phyloP scores from a whole-genome alignment of 2,113 vertebrate genomes.

The Hipposideros armiger region DNA sequence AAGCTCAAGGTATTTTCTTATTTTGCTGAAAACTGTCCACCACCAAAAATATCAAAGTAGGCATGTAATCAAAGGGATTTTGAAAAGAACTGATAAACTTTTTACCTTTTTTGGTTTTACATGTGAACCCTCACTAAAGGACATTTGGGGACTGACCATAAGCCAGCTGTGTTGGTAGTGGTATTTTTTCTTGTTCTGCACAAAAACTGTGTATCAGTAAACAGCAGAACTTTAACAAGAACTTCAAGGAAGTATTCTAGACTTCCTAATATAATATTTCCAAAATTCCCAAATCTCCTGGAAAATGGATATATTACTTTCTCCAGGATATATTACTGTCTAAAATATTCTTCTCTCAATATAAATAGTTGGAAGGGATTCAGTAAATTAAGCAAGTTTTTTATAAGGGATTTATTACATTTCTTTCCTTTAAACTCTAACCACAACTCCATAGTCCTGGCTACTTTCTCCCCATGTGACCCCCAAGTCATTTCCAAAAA shows the following conservation, averaged over 20 bases:
- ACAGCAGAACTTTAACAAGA: neutral
- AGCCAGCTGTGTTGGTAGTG: neutral
- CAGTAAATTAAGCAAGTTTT: neutral
- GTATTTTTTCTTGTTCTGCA: neutral
- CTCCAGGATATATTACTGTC: neutral
- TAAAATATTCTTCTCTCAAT: neutral
- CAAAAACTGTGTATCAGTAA: neutral
- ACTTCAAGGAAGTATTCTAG: neutral
- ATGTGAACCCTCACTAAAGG: neutral
- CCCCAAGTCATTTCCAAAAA: neutral
- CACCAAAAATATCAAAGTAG: neutral
- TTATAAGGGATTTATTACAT: neutral
- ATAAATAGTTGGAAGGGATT: neutral
- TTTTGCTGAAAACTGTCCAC: neutral
- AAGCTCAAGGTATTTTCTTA: neutral
- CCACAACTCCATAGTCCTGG: neutral
- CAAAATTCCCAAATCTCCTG: neutral
- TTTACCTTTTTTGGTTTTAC: neutral
- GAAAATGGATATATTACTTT: neutral
- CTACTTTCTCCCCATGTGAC: neutral
- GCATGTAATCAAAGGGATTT: slow-evolving; percentile 24
- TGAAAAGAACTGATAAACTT: neutral
- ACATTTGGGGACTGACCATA: neutral
- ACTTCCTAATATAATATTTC: neutral
- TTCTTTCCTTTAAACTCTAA: slow-evolving; percentile 9